These are phyloP conservation scores for Tympanuchus pallidicinctus DNA, from an alignment of 2,113 vertebrate species.

Conservation along the genomic window DNA sequence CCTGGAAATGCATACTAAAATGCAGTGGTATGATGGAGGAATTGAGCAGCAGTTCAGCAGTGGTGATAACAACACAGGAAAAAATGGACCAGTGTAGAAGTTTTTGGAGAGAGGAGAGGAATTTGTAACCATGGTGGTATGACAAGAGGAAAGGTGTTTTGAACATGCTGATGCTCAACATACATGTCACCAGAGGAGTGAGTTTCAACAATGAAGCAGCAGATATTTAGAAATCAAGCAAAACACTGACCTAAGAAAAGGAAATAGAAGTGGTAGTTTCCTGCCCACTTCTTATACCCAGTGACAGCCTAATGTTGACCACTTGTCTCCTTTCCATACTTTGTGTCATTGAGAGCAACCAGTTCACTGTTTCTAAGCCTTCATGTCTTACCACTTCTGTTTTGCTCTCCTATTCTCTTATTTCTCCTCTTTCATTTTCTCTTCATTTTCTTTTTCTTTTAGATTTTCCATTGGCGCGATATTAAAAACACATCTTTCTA, in stretches of 20 bases:
- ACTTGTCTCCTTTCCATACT: not conserved
- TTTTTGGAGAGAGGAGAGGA: not conserved
- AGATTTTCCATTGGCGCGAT: constrained; percentile 71
- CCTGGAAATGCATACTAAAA: not conserved
- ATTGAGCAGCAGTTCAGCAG: not conserved
- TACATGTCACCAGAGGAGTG: not conserved
- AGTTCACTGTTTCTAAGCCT: constrained; percentile 24
- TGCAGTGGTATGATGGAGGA: not conserved
- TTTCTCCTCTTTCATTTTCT: constrained; percentile 69
- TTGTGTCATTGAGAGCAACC: constrained; percentile 5
- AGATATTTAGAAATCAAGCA: not conserved
- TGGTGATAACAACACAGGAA: not conserved
- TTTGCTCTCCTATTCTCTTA: constrained; percentile 51
- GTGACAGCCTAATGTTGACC: not conserved
- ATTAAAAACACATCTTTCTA: constrained; percentile 73
- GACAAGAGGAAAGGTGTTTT: not conserved
- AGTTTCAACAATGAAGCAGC: not conserved
- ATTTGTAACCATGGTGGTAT: not conserved
- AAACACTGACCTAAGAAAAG: not conserved
- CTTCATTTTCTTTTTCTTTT: constrained; percentile 72
- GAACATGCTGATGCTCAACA: not conserved
- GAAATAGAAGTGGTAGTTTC: not conserved
- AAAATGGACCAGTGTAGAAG: not conserved
- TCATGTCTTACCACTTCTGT: constrained; percentile 55
- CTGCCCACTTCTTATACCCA: not conserved